Percentiles rank a stretch among this genome's conserved stretches.
These are phyloP conservation scores for Pseudachorutes palmiensis DNA, from an alignment of 1,140 invertebrate species.

Conservation along the genomic window DNA sequence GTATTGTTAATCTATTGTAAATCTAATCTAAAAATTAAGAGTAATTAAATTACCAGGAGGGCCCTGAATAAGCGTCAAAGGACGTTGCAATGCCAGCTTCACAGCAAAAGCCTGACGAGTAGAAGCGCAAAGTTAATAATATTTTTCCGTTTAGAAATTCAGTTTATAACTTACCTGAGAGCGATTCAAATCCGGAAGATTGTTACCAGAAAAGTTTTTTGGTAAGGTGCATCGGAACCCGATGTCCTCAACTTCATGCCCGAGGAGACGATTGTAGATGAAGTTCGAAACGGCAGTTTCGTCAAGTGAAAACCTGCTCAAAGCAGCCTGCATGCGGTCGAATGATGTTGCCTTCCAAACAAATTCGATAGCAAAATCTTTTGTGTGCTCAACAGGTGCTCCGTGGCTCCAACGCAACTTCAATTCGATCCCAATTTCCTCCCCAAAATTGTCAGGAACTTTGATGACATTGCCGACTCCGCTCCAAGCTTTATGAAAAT, in stretches of 20 bases:
- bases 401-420: slow-evolving; percentile 67
- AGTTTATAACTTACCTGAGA: slow-evolving; percentile 64
- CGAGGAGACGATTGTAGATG: slow-evolving; percentile 92
- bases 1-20: too few relatives aligned
- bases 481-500: slow-evolving; percentile 86
- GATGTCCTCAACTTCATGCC: slow-evolving; percentile 95
- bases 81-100: slow-evolving; percentile 94
- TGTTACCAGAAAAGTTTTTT: slow-evolving; percentile 93
- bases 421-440: slow-evolving; percentile 95
- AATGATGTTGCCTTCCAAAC: slow-evolving; percentile 99
- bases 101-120: slow-evolving; percentile 86
- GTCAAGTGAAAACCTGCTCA: slow-evolving; percentile 92
- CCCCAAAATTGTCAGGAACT: slow-evolving; percentile 96
- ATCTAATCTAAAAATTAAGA: too few relatives aligned
- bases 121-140: background rate
- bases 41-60: slow-evolving; percentile 36
- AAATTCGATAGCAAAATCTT: slow-evolving; percentile 97
- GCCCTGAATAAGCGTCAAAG: slow-evolving; percentile 90
- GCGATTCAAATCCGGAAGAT: slow-evolving; percentile 93
- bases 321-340: slow-evolving; percentile 92
- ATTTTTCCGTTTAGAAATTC: background rate
- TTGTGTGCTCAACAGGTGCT: slow-evolving; percentile 82
- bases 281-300: slow-evolving; percentile 93
- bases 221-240: slow-evolving; percentile 80
- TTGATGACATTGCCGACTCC: slow-evolving; percentile 95